Base-by-base conservation (phyloP, 2,888 invertebrate genomes). In the Luperina testacea region DNA sequence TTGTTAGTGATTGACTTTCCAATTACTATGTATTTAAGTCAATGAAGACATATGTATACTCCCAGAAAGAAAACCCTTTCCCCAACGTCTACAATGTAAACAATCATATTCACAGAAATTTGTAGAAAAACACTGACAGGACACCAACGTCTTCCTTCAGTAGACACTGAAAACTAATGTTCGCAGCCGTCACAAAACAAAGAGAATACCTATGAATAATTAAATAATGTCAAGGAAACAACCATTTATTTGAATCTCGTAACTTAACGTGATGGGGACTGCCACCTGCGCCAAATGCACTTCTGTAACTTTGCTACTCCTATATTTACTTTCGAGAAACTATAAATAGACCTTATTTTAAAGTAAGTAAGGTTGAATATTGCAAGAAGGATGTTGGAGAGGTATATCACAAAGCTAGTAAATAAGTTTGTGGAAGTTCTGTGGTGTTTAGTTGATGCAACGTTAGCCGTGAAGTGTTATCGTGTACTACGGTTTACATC, bases 251-350 rank as follows among this genome's bases (percentile, higher is more conserved):
- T 86, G 84, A 89, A 87, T 88, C 88, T 88, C 88, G 88, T 88
- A 87, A 89, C 83, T 89, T 88, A 79, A 89, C 88, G 88, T 88
- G 65, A 78, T 87, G 87, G 92, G 91, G 89, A 90, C 76, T 63
- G 81, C 90, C 95, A 95, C 93, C 95, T 95, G 95, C 91, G 93
- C 89, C 92, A 92, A 93, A 94, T 94, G 93, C 93, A 94, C 89
- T 89, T 83, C 83, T 78, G 81, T 73, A 69, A 76, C 51, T 63
- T 69, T 27, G 59, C 51, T 70, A 74, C 63, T 59, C 20, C 20
- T 63, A 32, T 17, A 45, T 68, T 51, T 2, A 45, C 61, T 24
- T 45, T 32, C 5, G 0, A 15, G 7, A 71, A 72, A 69, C 4
- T 2, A 3, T 65, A 59, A 63, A 68, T 38, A 45, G 6, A 75